A percentile compares a stretch with the other conserved stretches of the same genome.
Evolutionary conservation across 1,140 invertebrate genomes (phyloP).

Genomic region (Polypedilum vanderplanki): DNA sequence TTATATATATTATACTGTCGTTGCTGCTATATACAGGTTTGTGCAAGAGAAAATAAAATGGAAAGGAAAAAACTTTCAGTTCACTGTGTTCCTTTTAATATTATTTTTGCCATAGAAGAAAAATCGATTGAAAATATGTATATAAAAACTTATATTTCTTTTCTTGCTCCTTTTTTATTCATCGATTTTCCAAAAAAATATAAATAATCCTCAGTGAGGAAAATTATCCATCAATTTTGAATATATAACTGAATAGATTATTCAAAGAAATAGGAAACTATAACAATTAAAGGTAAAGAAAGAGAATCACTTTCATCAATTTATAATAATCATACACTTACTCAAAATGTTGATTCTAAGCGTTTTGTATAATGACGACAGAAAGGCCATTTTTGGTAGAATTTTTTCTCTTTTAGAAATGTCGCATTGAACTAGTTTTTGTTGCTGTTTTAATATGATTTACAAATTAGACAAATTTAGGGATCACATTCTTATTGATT

Average conservation of each 20-base stretch:
- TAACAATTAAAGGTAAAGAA: background rate
- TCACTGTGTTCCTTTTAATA: background rate
- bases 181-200: background rate
- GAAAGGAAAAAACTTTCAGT: background rate
- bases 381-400: background rate
- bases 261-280: background rate
- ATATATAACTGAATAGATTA: background rate
- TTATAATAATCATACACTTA: background rate
- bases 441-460: too few species aligned
- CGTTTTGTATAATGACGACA: conserved; percentile 24
- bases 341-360: conserved; percentile 7
- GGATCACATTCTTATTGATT: too few species aligned
- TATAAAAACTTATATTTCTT: background rate
- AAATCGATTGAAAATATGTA: background rate
- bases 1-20: too few species aligned
- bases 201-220: too few species aligned
- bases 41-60: background rate
- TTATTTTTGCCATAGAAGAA: background rate
- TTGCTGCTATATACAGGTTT: too few species aligned
- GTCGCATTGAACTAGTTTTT: background rate
- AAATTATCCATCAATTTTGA: too few species aligned
- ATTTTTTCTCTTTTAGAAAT: background rate
- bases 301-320: background rate
- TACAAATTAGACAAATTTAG: too few species aligned
- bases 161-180: background rate